Conservation (phyloP, 1,140 invertebrate species). For the Megalonaias nervosa region DNA sequence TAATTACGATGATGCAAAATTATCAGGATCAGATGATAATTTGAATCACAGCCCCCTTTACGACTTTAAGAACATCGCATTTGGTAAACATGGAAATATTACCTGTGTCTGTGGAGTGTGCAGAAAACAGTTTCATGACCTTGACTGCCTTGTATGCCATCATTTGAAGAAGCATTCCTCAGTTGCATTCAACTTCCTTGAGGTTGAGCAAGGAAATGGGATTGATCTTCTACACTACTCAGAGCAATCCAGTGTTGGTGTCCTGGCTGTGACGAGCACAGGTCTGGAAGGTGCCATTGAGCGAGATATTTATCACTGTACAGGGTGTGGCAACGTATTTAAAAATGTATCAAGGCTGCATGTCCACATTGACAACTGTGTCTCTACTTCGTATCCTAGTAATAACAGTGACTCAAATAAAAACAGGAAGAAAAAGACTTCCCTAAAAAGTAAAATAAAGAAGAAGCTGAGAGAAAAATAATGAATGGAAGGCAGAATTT, state of each 20-base stretch:
- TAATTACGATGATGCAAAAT: too few relatives aligned
- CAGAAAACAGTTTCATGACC: slow-evolving; percentile 41
- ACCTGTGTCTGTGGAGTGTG: slow-evolving; percentile 48
- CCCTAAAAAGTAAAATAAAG: too few relatives aligned
- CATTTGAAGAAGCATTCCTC: slow-evolving; percentile 56
- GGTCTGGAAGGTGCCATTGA: slow-evolving; percentile 31
- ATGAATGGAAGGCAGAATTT: too few relatives aligned
- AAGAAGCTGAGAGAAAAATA: too few relatives aligned
- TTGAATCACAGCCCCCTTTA: slow-evolving; percentile 26
- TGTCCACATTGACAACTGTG: slow-evolving; percentile 52
- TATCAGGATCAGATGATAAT: too few relatives aligned
- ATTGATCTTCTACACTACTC: slow-evolving; percentile 44
- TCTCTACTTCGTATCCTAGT: slow-evolving; percentile 18
- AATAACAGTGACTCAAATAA: too few relatives aligned
- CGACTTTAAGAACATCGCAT: slow-evolving; percentile 45
- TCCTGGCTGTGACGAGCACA: slow-evolving; percentile 41
- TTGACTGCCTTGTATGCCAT: slow-evolving; percentile 43
- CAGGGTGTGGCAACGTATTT: slow-evolving; percentile 44
- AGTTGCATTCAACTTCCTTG: slow-evolving; percentile 43
- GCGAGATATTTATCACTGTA: slow-evolving; percentile 46
- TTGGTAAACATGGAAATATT: slow-evolving; percentile 49
- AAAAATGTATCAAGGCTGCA: slow-evolving; percentile 48
- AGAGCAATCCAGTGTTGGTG: slow-evolving; percentile 37
- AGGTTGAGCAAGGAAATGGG: slow-evolving; percentile 41
- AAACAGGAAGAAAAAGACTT: too few relatives aligned